Evolutionary conservation across 2,888 invertebrate species (phyloP).

Genomic region (Microchrysa polita): DNA sequence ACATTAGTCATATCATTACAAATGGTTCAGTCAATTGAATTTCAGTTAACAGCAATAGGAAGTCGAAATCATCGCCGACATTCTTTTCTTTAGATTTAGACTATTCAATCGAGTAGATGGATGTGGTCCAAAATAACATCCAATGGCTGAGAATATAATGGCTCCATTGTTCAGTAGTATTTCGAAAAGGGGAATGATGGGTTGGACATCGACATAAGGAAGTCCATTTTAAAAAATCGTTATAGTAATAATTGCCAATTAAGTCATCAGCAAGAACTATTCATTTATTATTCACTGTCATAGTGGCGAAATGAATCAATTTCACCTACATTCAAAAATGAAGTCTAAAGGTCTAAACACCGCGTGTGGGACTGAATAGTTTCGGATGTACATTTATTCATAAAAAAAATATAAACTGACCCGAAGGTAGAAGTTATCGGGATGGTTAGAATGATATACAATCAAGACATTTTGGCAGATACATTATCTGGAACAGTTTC

Average conservation of each 20-base stretch:
- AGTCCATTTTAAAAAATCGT: neutral
- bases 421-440: no score
- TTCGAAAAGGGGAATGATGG: no score
- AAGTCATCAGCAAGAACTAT: conserved; percentile 19
- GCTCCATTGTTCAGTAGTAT: no score
- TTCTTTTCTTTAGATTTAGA: neutral
- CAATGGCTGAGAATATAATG: no score
- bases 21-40: conserved; percentile 12
- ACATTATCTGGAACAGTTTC: neutral
- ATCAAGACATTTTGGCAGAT: no score
- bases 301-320: neutral
- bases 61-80: neutral
- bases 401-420: no score
- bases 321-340: conserved; percentile 25
- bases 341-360: no score
- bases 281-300: neutral
- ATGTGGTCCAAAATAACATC: no score
- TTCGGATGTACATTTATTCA: neutral
- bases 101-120: neutral
- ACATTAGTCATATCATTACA: conserved; percentile 24
- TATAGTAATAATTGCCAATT: conserved; percentile 30
- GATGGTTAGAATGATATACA: no score
- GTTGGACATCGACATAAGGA: neutral
- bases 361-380: neutral
- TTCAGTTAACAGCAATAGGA: conserved; percentile 9